Percentiles rank a stretch among this genome's conserved stretches.
phyloP scores from a whole-genome alignment of 2,888 invertebrate genomes.

The Neocrepidodera transversa region DNA sequence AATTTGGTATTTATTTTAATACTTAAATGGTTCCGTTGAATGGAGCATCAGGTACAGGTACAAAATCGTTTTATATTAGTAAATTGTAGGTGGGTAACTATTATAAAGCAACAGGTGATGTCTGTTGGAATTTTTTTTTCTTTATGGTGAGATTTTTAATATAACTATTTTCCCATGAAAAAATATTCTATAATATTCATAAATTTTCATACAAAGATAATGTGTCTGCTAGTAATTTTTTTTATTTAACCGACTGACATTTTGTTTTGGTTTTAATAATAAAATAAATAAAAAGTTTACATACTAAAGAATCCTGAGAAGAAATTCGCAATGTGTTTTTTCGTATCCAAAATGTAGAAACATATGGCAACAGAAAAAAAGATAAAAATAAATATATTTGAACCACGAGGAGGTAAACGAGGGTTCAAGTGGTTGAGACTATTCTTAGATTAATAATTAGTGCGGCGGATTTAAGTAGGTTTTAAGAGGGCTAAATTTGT shows the following conservation, averaged over 20 bases:
- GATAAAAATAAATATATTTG: constrained; percentile 3
- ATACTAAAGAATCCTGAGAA: constrained; percentile 1
- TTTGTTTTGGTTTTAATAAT: constrained; percentile 17
- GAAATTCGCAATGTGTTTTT: constrained; percentile 19
- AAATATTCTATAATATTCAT: too few relatives aligned
- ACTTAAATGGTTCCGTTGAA: not conserved
- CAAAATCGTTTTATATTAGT: not conserved
- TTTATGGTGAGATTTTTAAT: not conserved
- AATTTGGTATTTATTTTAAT: not conserved
- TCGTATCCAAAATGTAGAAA: constrained; percentile 8
- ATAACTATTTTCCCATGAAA: not conserved
- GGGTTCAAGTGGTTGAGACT: constrained; percentile 13
- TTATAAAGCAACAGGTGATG: not conserved
- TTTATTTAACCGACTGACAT: too few relatives aligned
- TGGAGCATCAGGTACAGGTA: not conserved
- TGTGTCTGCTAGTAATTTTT: too few relatives aligned
- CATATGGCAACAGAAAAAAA: constrained; percentile 4
- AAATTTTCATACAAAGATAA: too few relatives aligned
- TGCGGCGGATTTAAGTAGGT: constrained; percentile 1
- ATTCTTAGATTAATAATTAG: too few relatives aligned
- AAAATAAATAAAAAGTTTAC: not conserved
- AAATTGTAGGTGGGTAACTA: not conserved
- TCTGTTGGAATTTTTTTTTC: not conserved
- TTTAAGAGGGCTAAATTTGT: constrained; percentile 1
- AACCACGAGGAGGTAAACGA: constrained; percentile 11